Base-by-base conservation (phyloP, 2,113 vertebrate genomes). In the Callopanchax toddi region DNA sequence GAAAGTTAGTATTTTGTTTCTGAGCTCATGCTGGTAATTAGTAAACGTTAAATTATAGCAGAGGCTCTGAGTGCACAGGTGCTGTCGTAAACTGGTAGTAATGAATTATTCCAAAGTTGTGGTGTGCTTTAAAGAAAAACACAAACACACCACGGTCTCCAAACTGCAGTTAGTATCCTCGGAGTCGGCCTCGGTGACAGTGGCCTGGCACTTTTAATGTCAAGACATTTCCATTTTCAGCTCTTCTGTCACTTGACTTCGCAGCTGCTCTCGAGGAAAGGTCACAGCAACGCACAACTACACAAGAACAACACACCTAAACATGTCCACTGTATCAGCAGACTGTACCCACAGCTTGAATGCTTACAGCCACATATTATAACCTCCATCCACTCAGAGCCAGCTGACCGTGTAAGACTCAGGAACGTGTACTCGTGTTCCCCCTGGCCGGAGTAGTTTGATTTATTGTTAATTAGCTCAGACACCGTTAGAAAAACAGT, bases 201-300 rank as follows among this genome's bases (percentile, higher is more conserved):
- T 37, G 40, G 45, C 64, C 50, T 56, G 39, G 15, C 67, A 68
- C 32, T 71, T 76, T 74, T 78, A 80, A 82, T 79, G 76, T 78
- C 75, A 83, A 55, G 64, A 71, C 78, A 82, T 85, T 78, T 80
- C 48, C 43, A 36, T 67, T 67, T 67, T 43, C 60, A 50, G 56
- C 46, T 61, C 49, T 43, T 60, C 44, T 78, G 78, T 86, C 67
- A 82, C 68, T 71, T 74, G 52, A 76, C 76, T 80, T 68, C 45
- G 36, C 49, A 63, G 58, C 36, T 50, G 71, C 69, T 73, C 79
- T 60, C 50, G 55, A 70, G 23, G 66, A 79, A 76, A 83, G 81
- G 74, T 84, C 78, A 73, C 12, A 51, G 44, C 26, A 51, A n/a
- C 25, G 22, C 56, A 49, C 53, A 42, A 34, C 34, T 29, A 46